These are phyloP conservation scores for Agrotis segetum DNA, from an alignment of 2,888 invertebrate genomes.

Conservation along the genomic window DNA sequence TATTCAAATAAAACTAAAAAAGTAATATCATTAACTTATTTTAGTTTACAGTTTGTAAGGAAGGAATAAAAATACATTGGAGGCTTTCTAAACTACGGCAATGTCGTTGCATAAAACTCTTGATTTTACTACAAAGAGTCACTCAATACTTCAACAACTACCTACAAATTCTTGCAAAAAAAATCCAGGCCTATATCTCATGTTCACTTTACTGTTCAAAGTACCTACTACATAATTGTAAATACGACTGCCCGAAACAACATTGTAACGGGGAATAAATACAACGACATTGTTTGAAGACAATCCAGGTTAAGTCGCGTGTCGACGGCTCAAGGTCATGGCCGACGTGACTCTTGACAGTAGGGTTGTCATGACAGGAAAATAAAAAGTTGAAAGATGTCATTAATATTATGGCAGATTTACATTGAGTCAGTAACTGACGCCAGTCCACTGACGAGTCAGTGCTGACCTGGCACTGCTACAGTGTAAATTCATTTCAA, in stretches of 20 bases:
- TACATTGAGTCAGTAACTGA: no score
- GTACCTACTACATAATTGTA: slow-evolving; percentile 24
- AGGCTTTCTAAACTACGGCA: no score
- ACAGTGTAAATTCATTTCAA: no score
- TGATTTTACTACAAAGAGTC: background rate
- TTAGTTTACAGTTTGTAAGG: no score
- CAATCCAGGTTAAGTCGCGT: slow-evolving; percentile 53
- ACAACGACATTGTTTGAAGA: slow-evolving; percentile 53
- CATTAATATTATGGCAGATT: no score
- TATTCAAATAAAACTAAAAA: no score
- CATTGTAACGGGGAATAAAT: slow-evolving; percentile 48
- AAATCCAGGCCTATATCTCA: slow-evolving; percentile 6
- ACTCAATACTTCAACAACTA: background rate
- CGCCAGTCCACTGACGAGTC: no score
- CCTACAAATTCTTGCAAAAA: background rate
- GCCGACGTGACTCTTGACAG: slow-evolving; percentile 14
- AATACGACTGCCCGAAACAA: slow-evolving; percentile 37
- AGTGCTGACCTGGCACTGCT: no score
- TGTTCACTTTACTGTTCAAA: slow-evolving; percentile 1
- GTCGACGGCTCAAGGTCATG: slow-evolving; percentile 56
- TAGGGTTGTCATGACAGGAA: slow-evolving; percentile 36
- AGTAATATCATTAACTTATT: no score
- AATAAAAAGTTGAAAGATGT: slow-evolving; percentile 16
- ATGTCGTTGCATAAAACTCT: background rate
- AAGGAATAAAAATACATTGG: no score